Evolutionary conservation across 2,797 vertebrate genomes (phyloP), one percentile per base, ranked within the genome.

Genomic region (Eulemur coronatus): DNA sequence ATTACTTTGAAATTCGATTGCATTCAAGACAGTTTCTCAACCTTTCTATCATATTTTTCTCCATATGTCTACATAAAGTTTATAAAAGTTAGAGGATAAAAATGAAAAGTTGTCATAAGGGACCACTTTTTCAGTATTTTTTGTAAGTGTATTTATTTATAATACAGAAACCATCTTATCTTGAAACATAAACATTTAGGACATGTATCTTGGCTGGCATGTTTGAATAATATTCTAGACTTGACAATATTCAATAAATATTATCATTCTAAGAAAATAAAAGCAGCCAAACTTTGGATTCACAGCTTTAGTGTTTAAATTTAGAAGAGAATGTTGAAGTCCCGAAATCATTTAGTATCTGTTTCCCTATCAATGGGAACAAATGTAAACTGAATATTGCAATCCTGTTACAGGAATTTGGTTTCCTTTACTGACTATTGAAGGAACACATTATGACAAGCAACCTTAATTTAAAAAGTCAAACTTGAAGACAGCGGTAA

Each of bases 391-490:
- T 76, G 55, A 72, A 88, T 52, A 69, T 12, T 30, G 28, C 30
- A 76, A 43, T 89, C 57, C 30, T 38, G 28, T 86, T 82, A 46
- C 0, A 33, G 46, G 30, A 70, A 89, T 86, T 57, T 52, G 46
- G 4, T 86, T 94, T 18, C n/a, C 11, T 91, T 92, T 84, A 72
- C 33, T 95, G n/a, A 69, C 52, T 75, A 10, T 30, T 91, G 76
- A 91, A 1, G n/a, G 41, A 86, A 88, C n/a, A 35, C 46, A 84
- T 35, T 84, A 35, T 85, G 55, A 63, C 13, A 81, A 92, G 48
- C 79, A 78, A 52, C 52, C 48, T 92, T 90, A 91, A 79, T 95
- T 79, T 86, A n/a, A 94, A 95, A 88, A 95, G 63, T 89, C 81
- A 67, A 93, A 84, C 75, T 87, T 89, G 55, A 90, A 95, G 90